Evolutionary conservation across 1,140 invertebrate species (phyloP), one percentile per base, ranked within the genome.

Genomic region (Belonocnema kinseyi): DNA sequence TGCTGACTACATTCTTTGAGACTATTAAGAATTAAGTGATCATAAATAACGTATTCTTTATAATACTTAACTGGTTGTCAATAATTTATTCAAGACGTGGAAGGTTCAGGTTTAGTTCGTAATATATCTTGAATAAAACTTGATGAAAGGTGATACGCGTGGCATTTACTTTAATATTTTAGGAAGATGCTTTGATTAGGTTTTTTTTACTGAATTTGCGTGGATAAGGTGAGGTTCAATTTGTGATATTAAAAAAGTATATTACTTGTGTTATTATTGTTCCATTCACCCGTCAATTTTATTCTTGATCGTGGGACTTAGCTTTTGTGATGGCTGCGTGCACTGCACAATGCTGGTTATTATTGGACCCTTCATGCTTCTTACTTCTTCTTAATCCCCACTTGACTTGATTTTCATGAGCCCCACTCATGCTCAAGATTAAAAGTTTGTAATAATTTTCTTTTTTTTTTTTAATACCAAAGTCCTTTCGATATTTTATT

Each of bases 361-460:
- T 66, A 33, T 66, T 66, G 61, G 61, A 66, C 61, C 61, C 61
- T 26, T 66, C 61, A 40, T 66, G 33, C 26, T 33, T 66, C 40
- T 40, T 66, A n/a, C 40, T 66, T 40, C 40, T 66, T 66, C 61
- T 40, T 33, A 66, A 66, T 66, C 61, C 61, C 61, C 61, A 66
- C 61, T 66, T 66, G 61, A 66, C 61, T 66, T 66, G 61, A 66
- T 66, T 66, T 66, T 66, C 33, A 46, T 33, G 33, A 66, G 61
- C n/a, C 61, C 61, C 61, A 66, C 61, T 66, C 61, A 66, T 66
- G 61, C 61, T 16, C n/a, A 5, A 10, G 33, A 66, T 66, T 66
- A 7, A 66, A 33, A 66, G 16, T 40, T 66, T 66, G 46, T 66
- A 66, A n/a, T 66, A 16, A 7, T 33, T 21, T 66, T 66, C 16